phyloP scores from a whole-genome alignment of 2,113 vertebrate genomes.

The Fukomys damarensis region DNA sequence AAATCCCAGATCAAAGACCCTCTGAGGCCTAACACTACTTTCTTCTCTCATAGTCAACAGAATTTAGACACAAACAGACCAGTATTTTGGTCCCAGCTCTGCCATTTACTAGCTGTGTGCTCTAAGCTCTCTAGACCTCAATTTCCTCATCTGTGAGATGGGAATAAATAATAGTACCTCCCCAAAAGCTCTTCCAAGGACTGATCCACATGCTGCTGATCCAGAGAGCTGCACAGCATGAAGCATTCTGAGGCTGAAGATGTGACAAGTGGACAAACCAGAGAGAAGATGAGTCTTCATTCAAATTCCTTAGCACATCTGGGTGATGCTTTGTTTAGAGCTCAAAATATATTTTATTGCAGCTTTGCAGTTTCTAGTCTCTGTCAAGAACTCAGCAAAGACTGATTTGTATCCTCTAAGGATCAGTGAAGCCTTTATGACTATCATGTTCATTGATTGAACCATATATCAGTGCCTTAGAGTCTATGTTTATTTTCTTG shows the following conservation, averaged over 20 bases:
- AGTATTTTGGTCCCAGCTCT: background rate
- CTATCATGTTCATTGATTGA: background rate
- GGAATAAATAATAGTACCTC: background rate
- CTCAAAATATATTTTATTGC: background rate
- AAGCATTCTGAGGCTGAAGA: background rate
- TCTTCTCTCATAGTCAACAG: background rate
- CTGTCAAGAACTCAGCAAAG: constrained; percentile 1
- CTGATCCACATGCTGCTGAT: background rate
- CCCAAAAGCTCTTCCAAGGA: background rate
- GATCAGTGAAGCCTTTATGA: background rate
- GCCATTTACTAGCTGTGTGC: background rate
- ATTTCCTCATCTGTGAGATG: background rate
- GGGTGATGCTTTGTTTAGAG: background rate
- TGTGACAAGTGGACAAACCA: background rate
- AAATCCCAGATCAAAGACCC: background rate
- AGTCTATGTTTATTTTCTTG: constrained; percentile 9
- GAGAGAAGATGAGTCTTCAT: background rate
- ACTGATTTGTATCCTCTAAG: background rate
- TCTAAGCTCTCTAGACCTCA: background rate
- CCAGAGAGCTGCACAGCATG: background rate
- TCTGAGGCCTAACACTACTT: background rate
- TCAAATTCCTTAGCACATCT: background rate
- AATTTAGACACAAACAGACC: background rate
- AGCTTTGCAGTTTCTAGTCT: background rate
- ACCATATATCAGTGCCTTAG: background rate